phyloP scores from a whole-genome alignment of 30 jellyfish, hydroid and myxozoan genomes.

The Pelagia noctiluca region DNA sequence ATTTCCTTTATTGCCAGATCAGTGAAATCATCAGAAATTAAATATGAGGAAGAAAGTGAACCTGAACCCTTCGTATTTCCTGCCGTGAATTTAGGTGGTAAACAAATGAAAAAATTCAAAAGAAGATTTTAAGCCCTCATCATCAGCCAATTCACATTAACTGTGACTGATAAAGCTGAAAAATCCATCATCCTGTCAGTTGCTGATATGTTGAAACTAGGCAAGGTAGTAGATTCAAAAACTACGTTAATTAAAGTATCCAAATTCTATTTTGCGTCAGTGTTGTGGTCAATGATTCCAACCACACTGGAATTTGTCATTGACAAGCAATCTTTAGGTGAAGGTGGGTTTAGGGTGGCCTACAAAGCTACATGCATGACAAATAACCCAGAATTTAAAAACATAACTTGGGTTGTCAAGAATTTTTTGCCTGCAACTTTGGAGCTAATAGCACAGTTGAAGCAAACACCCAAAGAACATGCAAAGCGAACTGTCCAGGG shows the following conservation, averaged over 20 bases:
- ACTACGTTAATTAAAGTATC: not conserved
- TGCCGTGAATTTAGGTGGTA: not conserved
- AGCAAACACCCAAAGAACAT: slow-evolving; percentile 2
- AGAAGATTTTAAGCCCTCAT: not conserved
- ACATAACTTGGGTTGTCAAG: slow-evolving; percentile 5
- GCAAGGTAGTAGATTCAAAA: slow-evolving; percentile 1
- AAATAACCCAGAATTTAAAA: not conserved
- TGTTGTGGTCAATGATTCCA: slow-evolving; percentile 5
- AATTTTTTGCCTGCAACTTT: not conserved
- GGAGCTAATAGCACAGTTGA: not conserved
- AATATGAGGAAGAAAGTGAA: not conserved
- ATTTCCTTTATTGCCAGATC: not conserved
- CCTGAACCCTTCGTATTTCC: slow-evolving; percentile 10
- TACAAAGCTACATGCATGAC: slow-evolving; percentile 5
- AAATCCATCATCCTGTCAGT: slow-evolving; percentile 5
- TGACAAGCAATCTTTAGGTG: not conserved
- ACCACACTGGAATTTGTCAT: slow-evolving; percentile 1
- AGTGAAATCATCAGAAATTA: not conserved
- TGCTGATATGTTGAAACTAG: slow-evolving; percentile 1
- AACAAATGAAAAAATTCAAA: not conserved
- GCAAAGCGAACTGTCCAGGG: slow-evolving; percentile 3
- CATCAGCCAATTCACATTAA: not conserved
- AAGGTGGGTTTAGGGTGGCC: slow-evolving; percentile 10
- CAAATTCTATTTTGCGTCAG: not conserved
- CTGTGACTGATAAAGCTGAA: slow-evolving; percentile 2